phyloP scores from a whole-genome alignment of 2,113 vertebrate species.

The Acanthisitta chloris region DNA sequence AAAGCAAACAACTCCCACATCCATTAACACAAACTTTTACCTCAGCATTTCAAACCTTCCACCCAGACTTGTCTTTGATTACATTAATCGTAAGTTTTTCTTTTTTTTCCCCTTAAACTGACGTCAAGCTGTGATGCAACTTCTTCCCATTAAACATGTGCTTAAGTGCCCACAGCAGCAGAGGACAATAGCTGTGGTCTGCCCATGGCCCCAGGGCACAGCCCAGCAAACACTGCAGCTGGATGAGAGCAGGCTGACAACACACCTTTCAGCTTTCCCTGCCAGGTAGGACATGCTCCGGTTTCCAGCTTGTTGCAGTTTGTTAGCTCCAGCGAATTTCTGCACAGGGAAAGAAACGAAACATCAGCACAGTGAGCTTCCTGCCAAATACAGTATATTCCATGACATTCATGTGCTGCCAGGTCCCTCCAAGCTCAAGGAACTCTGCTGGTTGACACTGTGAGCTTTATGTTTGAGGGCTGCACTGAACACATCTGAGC shows the following conservation, averaged over 20 bases:
- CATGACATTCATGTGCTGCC: background rate
- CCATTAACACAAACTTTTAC: background rate
- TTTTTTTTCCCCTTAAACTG: background rate
- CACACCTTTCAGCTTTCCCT: constrained; percentile 86
- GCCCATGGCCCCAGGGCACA: background rate
- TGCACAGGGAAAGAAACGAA: constrained; percentile 41
- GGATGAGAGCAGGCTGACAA: background rate
- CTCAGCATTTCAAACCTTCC: background rate
- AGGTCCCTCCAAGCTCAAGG: background rate
- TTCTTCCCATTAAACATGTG: background rate
- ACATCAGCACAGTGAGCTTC: background rate
- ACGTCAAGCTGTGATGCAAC: background rate
- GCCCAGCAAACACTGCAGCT: background rate
- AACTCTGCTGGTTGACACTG: background rate
- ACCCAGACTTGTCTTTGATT: background rate
- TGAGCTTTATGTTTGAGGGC: background rate
- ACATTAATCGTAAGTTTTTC: background rate
- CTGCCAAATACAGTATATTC: background rate
- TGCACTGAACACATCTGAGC: background rate
- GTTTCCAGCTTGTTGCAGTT: constrained; percentile 76
- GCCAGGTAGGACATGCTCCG: constrained; percentile 88
- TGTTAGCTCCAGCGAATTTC: constrained; percentile 80
- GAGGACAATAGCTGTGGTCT: background rate
- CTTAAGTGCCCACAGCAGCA: background rate
- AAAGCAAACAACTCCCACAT: background rate